A percentile compares a stretch with the other conserved stretches of the same genome.
Evolutionary conservation across 1,140 invertebrate genomes (phyloP).

Genomic region (Lucilia sericata): DNA sequence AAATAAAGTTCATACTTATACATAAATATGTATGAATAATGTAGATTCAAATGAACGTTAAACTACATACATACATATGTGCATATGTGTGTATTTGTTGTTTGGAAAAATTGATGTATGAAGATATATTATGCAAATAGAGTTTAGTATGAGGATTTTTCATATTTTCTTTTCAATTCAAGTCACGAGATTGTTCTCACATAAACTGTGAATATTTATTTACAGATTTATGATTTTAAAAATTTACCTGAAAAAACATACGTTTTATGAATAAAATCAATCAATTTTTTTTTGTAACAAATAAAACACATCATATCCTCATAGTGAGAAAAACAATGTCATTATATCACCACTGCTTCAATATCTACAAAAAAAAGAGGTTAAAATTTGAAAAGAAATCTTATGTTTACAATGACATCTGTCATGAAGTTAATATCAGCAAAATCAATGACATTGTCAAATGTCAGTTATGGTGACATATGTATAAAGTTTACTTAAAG

Average conservation of each 20-base stretch:
- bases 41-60: too few relatives aligned
- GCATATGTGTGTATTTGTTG: too few relatives aligned
- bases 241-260: background rate
- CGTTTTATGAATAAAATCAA: background rate
- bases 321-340: background rate
- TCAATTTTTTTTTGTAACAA: background rate
- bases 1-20: too few relatives aligned
- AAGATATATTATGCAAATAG: background rate
- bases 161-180: too few relatives aligned
- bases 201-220: background rate
- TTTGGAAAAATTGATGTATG: background rate
- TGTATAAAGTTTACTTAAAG: background rate
- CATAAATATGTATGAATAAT: too few relatives aligned
- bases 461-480: background rate
- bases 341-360: background rate
- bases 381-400: background rate
- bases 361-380: background rate
- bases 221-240: background rate
- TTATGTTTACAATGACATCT: background rate
- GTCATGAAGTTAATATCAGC: background rate
- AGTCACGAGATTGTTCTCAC: background rate
- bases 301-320: background rate
- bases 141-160: background rate
- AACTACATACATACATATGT: too few relatives aligned
- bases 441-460: conserved; percentile 2